Evolutionary conservation across 2,113 vertebrate genomes (phyloP).

Genomic region (Notiomystis cincta): DNA sequence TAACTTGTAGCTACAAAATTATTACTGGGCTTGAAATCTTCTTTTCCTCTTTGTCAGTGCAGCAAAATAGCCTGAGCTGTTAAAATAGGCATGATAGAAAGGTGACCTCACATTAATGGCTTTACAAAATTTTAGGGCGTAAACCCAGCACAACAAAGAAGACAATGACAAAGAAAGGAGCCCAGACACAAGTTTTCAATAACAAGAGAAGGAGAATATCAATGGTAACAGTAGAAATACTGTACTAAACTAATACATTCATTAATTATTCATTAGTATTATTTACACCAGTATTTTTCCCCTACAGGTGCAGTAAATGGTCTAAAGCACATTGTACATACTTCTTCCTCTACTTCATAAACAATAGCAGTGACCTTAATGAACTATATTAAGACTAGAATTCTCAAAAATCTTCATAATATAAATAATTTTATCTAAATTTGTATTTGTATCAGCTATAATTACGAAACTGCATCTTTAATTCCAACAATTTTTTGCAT

Average conservation of each 20-base stretch:
- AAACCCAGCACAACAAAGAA: background rate
- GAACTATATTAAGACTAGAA: background rate
- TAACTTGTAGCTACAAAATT: background rate
- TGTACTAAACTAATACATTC: background rate
- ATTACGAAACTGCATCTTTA: background rate
- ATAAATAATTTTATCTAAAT: background rate
- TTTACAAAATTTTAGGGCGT: background rate
- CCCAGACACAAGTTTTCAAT: background rate
- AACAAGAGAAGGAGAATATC: background rate
- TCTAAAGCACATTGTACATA: background rate
- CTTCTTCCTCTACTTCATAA: background rate
- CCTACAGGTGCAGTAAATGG: background rate
- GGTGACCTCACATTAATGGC: background rate
- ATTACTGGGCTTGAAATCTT: background rate
- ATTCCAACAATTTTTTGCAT: background rate
- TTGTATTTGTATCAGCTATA: background rate
- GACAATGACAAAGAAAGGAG: background rate
- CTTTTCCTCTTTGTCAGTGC: fast-evolving
- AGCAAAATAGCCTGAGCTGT: background rate
- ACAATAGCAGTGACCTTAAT: background rate
- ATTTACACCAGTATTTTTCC: background rate
- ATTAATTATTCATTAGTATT: background rate
- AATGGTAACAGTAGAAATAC: background rate
- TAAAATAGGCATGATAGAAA: background rate
- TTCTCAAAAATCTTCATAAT: background rate